Evolutionary conservation across 2,888 invertebrate genomes (phyloP), one percentile per base, ranked within the genome.

Genomic region (Cacoxenus indagator): DNA sequence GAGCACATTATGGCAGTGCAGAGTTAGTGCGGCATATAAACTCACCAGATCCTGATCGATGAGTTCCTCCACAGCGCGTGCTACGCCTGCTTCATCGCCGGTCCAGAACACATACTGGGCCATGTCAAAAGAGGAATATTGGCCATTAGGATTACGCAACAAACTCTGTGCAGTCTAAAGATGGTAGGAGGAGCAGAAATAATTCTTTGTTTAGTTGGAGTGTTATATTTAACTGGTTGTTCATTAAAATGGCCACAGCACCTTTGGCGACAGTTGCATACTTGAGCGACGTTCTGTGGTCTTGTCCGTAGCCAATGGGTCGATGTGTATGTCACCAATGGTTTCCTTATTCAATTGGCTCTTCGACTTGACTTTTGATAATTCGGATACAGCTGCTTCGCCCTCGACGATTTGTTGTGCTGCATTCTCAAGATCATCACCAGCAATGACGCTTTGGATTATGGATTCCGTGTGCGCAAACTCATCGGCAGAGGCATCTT

Each of bases 31-130:
- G 1, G n/a, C 11, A 2, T 19, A 22, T 24, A 1, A n/a, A 88
- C 90, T 89, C 87, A 94, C 94, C 90, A 94, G 87, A 76, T 93
- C 93, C 77, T 93, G 93, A 78, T 93, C 92, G 19, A 95, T 90
- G 79, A 94, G 93, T 75, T 94, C 94, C 82, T 94, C 93, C 24
- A 95, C 92, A 11, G 94, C 93, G 5, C 91, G 87, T 0, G 94
- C 93, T 1, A 95, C 94, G 5, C 94, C 93, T 65, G 91, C 91
- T 83, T 95, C 94, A 83, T 95, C 94, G 0, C 94, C 94, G 0
- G 94, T 94, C 92, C 93, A 94, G 85, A 93, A 94, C 2, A 95
- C 92, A 78, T 95, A 95, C 82, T 94, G 93, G 0, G 95, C 94
- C 92, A 95, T 93, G 80, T 95, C 94, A 65, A 93, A 89, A 0